phyloP scores from a whole-genome alignment of 2,797 vertebrate genomes.

The Lacerta viridis region DNA sequence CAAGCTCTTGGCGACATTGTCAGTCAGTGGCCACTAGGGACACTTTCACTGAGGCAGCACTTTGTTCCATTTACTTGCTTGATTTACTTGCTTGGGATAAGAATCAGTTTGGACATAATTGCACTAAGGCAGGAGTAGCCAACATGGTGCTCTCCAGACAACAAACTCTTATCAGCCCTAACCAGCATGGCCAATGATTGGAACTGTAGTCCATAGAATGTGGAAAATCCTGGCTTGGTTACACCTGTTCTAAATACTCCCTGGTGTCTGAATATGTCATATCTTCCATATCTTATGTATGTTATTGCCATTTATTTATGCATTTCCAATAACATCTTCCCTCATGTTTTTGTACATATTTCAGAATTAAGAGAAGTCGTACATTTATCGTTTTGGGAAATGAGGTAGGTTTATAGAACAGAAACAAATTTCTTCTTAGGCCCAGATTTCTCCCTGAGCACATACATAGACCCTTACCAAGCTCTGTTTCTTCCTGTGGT shows the following conservation, averaged over 20 bases:
- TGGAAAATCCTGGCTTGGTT: too few species aligned
- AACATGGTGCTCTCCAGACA: too few species aligned
- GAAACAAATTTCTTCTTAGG: too few species aligned
- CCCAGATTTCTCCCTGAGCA: too few species aligned
- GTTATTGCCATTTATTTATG: background rate
- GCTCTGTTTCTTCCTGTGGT: background rate
- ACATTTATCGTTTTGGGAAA: too few species aligned
- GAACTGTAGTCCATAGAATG: too few species aligned
- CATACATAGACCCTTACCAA: background rate
- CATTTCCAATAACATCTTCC: too few species aligned
- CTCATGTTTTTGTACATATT: too few species aligned
- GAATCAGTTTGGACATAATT: background rate
- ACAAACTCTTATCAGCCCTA: too few species aligned
- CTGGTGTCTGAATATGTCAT: constrained; percentile 8
- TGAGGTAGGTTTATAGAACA: too few species aligned
- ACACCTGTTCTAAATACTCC: background rate
- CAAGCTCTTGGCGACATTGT: background rate
- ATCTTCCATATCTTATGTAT: background rate
- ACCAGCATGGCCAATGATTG: too few species aligned
- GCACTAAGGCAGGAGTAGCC: background rate
- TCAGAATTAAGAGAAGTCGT: too few species aligned
- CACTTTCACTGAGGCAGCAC: background rate
- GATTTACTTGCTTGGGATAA: constrained; percentile 23
- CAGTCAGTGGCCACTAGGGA: background rate
- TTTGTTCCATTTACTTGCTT: constrained; percentile 17